Base-by-base conservation (phyloP, 2,113 vertebrate species). In the Pao palembangensis region DNA sequence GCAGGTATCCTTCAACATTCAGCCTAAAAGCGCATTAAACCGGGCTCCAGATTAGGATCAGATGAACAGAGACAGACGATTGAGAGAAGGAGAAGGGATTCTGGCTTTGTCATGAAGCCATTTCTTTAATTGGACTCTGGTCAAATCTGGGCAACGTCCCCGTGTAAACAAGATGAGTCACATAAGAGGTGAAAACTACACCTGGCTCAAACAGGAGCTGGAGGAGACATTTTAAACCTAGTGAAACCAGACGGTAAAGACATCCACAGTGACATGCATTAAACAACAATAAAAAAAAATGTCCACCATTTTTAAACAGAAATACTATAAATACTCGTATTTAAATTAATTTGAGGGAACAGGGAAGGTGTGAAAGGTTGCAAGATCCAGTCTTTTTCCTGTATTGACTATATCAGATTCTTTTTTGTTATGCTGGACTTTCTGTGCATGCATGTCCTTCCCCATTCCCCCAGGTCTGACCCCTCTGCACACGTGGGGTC, bases 1-100 rank as follows among this genome's bases (percentile, higher is more conserved):
- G 55, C 62, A 56, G 49, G 69, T 83, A 20, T 58, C 62, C 65
- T 57, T 59, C 50, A 55, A 47, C 67, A 66, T 58, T 55, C 70
- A 4, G 51, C 38, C 66, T 81, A 58, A 81, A 87, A 67, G 74
- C 80, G 23, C 44, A 53, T 51, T 60, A 73, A 76, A 76, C 57
- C 75, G 73, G 72, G 67, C 67, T 72, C 64, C 72, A 84, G 84
- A 87, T 90, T 84, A 88, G 53, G 43, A 47, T 64, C 63, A 57
- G 82, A 84, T 85, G 76, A 74, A 83, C 80, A 49, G 62, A 88
- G 87, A 88, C 84, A 88, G 86, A 88, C 88, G 82, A 85, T 89
- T 78, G 44, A 80, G 84, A 69, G 71, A 67, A 67, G 69, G 70
- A 67, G 61, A 71, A 58, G 59, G 74, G 86, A 84, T 89, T 88